Evolutionary conservation across 2,888 invertebrate genomes (phyloP).

Genomic region (Spodoptera exigua): DNA sequence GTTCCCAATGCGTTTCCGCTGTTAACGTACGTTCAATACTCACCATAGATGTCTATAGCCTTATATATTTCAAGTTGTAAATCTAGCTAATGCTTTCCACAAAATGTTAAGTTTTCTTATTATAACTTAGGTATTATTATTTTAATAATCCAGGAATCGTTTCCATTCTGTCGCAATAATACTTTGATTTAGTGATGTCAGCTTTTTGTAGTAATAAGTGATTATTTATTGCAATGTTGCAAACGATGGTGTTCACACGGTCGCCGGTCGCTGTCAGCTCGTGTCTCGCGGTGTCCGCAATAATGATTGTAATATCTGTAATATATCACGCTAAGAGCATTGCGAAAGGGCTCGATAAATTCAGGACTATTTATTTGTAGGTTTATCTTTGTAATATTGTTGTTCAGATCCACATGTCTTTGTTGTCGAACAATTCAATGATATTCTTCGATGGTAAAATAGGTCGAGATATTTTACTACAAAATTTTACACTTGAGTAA

Average conservation of each 20-base stretch:
- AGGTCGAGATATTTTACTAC: not conserved
- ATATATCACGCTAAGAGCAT: constrained; percentile 35
- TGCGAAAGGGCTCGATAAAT: constrained; percentile 24
- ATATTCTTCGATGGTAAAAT: too few relatives aligned
- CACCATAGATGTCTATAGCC: too few relatives aligned
- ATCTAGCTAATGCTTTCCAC: too few relatives aligned
- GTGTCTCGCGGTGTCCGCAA: constrained; percentile 33
- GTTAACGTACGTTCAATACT: too few relatives aligned
- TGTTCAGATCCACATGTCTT: too few relatives aligned
- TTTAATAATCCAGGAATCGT: too few relatives aligned
- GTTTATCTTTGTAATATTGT: constrained; percentile 1
- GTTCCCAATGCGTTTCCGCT: not conserved
- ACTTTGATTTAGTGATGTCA: constrained; percentile 3
- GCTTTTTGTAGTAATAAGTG: constrained; percentile 7
- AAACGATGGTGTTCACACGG: constrained; percentile 41
- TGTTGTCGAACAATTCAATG: too few relatives aligned
- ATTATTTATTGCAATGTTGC: constrained; percentile 17
- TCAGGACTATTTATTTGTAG: constrained; percentile 11
- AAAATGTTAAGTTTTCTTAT: too few relatives aligned
- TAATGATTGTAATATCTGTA: constrained; percentile 31
- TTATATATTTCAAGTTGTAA: too few relatives aligned
- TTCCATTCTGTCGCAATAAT: not conserved
- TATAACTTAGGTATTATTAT: too few relatives aligned
- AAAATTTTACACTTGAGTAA: too few relatives aligned
- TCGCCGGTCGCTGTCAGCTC: constrained; percentile 13